Base-by-base conservation (phyloP, 1,140 invertebrate species). In the Drosophila pallidifrons region DNA sequence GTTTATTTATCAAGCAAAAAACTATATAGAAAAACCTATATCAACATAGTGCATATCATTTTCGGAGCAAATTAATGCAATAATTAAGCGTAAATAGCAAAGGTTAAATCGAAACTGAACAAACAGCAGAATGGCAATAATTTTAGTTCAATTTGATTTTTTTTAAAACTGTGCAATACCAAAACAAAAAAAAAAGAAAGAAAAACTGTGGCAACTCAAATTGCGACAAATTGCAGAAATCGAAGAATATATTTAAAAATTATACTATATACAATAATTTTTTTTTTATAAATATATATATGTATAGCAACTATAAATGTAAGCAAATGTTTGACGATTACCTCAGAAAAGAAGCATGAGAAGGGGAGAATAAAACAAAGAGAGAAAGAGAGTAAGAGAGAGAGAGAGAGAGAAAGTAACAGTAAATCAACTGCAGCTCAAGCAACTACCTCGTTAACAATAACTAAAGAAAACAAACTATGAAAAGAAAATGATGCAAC, bases 81-180 rank as follows among this genome's bases (percentile, higher is more conserved):
- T 89, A 89, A 89, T 85, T 89, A 88, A 89, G 74, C 65, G 58
- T 89, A 88, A 89, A 88, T 88, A 88, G 83, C 85, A 79, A 88
- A 60, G 61, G 47, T 57, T 54, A 58, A 74, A 7, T 57, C 46
- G 20, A 25, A 25, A 74, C 41, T 6, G 47, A 51, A 57, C 13
- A 30, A 47, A 61, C 63, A 73, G 79, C 65, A 7, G 15, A 59
- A 82, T 72, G 77, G 77, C 80, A 88, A 89, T 89, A 88, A 82
- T 69, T 88, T 89, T 88, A 88, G 83, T 88, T 89, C 32, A 88
- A 88, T 83, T 87, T 81, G 11, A 64, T 38, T 64, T 68, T 5
- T 64, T 38, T 49, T 66, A 32, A 47, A 74, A 73, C 65, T 80
- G 77, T 85, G 81, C 85, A 88, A 89, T 89, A 88, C 49, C 55